A percentile compares a stretch with the other conserved stretches of the same genome.
Evolutionary conservation across 2,113 vertebrate genomes (phyloP).

Genomic region (Plotosus lineatus): DNA sequence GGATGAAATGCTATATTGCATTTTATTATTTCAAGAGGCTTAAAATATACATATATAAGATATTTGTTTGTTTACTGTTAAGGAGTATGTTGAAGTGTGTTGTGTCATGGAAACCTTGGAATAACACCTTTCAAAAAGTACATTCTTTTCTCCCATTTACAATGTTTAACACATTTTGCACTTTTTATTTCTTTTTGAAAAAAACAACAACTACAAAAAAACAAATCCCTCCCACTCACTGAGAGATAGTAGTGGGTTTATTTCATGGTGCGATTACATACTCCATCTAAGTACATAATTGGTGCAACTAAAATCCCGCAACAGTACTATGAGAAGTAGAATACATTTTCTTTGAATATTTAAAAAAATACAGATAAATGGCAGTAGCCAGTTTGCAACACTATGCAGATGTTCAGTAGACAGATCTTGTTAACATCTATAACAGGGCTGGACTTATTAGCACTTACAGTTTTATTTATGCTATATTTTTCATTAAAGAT

Average conservation of each 20-base stretch:
- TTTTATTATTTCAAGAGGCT: too few species aligned
- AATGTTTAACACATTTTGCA: background rate
- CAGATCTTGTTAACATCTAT: background rate
- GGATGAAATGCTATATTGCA: too few species aligned
- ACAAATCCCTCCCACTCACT: background rate
- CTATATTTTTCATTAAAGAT: background rate
- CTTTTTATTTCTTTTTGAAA: background rate
- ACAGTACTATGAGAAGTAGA: background rate
- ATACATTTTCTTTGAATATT: background rate
- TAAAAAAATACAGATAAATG: background rate
- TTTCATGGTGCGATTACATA: background rate
- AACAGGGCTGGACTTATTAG: background rate
- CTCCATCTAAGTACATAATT: background rate
- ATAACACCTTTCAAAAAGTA: background rate
- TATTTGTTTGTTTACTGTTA: background rate
- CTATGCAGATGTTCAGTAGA: background rate
- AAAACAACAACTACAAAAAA: too few species aligned
- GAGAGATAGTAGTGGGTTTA: background rate
- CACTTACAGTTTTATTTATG: background rate
- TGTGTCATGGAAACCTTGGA: background rate
- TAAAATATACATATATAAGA: background rate
- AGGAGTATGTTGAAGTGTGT: background rate
- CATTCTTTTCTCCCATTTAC: too few species aligned
- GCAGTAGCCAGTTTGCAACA: background rate
- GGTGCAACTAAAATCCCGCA: background rate